Evolutionary conservation across 1,140 invertebrate genomes (phyloP).

Genomic region (Amyelois transitella): DNA sequence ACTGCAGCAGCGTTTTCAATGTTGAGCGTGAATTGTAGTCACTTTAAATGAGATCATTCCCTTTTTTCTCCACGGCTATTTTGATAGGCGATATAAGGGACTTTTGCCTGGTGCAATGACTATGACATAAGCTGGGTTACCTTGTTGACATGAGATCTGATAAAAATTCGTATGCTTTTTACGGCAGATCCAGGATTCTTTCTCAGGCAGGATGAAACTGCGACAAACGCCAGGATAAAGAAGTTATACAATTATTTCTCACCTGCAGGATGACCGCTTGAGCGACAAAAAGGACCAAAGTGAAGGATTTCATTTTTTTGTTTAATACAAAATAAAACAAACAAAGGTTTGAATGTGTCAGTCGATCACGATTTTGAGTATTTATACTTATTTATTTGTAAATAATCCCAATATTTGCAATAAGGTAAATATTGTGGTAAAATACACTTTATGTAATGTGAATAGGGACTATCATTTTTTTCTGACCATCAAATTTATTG

Average conservation of each 20-base stretch:
- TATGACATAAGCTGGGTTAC: too few relatives aligned
- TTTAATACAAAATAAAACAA: not conserved
- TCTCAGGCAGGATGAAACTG: too few relatives aligned
- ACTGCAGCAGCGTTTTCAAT: not conserved
- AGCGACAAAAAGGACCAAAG: conserved; percentile 9
- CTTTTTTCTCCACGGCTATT: too few relatives aligned
- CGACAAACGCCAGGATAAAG: not conserved
- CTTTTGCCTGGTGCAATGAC: too few relatives aligned
- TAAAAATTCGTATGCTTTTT: too few relatives aligned
- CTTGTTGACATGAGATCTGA: too few relatives aligned
- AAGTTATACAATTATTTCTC: conserved; percentile 7
- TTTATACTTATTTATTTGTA: not conserved
- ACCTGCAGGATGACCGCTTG: conserved; percentile 20
- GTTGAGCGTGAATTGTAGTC: not conserved
- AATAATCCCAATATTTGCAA: not conserved
- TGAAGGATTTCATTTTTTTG: conserved; percentile 24
- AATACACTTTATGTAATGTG: not conserved
- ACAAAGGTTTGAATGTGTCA: not conserved
- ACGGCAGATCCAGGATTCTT: too few relatives aligned
- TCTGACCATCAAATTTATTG: too few relatives aligned
- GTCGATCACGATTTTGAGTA: not conserved
- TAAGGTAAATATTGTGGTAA: not conserved
- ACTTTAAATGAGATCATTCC: not conserved
- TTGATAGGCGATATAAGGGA: too few relatives aligned
- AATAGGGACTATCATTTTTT: too few relatives aligned